phyloP scores from a whole-genome alignment of 2,888 invertebrate species.

The Apotomis capreana region DNA sequence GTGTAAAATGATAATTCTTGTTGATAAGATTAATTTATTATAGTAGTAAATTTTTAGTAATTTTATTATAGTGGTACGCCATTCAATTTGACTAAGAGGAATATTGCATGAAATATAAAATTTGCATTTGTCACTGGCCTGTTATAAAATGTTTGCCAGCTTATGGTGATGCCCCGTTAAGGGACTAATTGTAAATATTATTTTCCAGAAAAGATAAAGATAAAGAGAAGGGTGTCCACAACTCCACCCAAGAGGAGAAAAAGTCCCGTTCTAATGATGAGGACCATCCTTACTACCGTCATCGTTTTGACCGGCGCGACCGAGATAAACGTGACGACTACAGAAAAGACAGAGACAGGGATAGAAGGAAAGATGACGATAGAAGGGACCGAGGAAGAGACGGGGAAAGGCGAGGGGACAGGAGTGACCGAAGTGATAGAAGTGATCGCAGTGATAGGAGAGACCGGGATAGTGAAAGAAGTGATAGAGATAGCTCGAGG shows the following conservation, averaged over 20 bases:
- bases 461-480: conserved; percentile 59
- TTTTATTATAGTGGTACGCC: no score
- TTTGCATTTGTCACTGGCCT: no score
- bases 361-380: conserved; percentile 55
- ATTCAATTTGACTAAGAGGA: no score
- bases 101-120: no score
- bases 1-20: no score
- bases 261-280: conserved; percentile 68
- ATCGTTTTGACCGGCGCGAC: conserved; percentile 65
- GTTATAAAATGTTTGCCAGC: no score
- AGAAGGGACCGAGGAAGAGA: conserved; percentile 52
- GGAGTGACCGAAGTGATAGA: conserved; percentile 53
- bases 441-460: conserved; percentile 60
- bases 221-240: conserved; percentile 88
- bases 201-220: conserved; percentile 76
- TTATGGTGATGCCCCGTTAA: no score
- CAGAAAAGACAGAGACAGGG: conserved; percentile 57
- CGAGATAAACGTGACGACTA: conserved; percentile 53
- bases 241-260: conserved; percentile 85
- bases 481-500: conserved; percentile 72
- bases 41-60: no score
- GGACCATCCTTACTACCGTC: conserved; percentile 64
- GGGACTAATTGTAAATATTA: not conserved
- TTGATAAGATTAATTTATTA: no score
- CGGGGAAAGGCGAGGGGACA: conserved; percentile 55